Percentiles rank a stretch among this genome's conserved stretches.
Evolutionary conservation across 2,797 vertebrate species (phyloP).

Genomic region (Hylomyscus alleni): DNA sequence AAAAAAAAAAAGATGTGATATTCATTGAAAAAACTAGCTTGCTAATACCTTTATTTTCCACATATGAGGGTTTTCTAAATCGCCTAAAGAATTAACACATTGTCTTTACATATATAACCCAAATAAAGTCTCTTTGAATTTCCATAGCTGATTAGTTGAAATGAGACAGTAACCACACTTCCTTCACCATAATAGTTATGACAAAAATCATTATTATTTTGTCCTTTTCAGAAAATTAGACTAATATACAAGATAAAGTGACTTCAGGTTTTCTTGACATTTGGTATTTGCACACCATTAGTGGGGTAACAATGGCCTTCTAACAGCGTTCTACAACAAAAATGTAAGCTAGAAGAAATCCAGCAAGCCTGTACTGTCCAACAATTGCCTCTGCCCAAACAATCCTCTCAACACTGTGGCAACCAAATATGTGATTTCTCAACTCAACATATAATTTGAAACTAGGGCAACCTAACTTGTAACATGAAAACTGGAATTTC

Average conservation of each 20-base stretch:
- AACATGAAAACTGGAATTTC: conserved; percentile 61
- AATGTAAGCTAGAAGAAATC: conserved; percentile 43
- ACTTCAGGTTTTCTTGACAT: conserved; percentile 59
- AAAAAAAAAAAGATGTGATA: too few relatives aligned
- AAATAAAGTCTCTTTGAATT: conserved; percentile 33
- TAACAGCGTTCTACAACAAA: conserved; percentile 42
- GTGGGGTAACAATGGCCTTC: background rate
- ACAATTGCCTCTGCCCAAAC: conserved; percentile 19
- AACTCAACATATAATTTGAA: conserved; percentile 66
- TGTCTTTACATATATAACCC: conserved; percentile 8
- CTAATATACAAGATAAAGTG: conserved; percentile 22
- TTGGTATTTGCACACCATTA: background rate
- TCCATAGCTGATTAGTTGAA: conserved; percentile 34
- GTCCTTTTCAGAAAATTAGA: conserved; percentile 45
- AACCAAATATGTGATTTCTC: conserved; percentile 70
- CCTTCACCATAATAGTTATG: conserved; percentile 4
- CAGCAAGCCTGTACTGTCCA: conserved; percentile 6
- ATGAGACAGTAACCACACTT: background rate
- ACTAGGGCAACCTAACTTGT: conserved; percentile 44
- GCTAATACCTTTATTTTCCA: background rate
- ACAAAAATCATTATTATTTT: conserved; percentile 51
- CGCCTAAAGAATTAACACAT: background rate
- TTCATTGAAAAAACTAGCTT: conserved; percentile 18
- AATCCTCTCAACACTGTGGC: conserved; percentile 47
- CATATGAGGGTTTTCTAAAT: conserved; percentile 13